Conservation (phyloP, 2,888 invertebrate species). For the Therioaphis trifolii region DNA sequence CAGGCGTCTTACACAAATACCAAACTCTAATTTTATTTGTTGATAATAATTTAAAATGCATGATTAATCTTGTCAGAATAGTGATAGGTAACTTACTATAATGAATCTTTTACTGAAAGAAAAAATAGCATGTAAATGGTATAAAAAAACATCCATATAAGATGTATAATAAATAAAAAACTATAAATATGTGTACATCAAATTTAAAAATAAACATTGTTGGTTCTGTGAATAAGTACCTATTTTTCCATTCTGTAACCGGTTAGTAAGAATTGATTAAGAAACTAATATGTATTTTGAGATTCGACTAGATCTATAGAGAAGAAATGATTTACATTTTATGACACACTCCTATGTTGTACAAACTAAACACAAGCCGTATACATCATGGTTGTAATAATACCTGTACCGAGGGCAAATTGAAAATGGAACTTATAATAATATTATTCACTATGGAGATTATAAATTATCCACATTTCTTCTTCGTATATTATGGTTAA, state of each 20-base stretch:
- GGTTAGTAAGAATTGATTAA: conserved; percentile 33
- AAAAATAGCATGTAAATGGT: too few relatives aligned
- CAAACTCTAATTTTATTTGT: too few relatives aligned
- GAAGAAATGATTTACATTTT: conserved; percentile 25
- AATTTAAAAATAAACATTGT: too few relatives aligned
- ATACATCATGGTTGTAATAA: neutral
- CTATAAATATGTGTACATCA: too few relatives aligned
- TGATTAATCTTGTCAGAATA: too few relatives aligned
- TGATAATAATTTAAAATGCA: too few relatives aligned
- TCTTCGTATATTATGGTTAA: too few relatives aligned
- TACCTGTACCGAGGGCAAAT: neutral
- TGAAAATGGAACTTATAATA: neutral
- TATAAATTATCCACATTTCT: neutral
- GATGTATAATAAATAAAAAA: too few relatives aligned
- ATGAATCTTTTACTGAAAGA: too few relatives aligned
- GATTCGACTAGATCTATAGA: conserved; percentile 9
- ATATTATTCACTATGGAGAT: neutral
- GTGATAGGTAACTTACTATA: too few relatives aligned
- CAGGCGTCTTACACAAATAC: too few relatives aligned
- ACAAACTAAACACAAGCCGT: conserved; percentile 2
- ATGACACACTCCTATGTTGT: neutral
- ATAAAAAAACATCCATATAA: too few relatives aligned
- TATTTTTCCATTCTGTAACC: conserved; percentile 38
- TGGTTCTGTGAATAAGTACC: neutral
- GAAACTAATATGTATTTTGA: conserved; percentile 24